Conservation (phyloP, 2,113 vertebrate genomes). For the Lonchura striata region DNA sequence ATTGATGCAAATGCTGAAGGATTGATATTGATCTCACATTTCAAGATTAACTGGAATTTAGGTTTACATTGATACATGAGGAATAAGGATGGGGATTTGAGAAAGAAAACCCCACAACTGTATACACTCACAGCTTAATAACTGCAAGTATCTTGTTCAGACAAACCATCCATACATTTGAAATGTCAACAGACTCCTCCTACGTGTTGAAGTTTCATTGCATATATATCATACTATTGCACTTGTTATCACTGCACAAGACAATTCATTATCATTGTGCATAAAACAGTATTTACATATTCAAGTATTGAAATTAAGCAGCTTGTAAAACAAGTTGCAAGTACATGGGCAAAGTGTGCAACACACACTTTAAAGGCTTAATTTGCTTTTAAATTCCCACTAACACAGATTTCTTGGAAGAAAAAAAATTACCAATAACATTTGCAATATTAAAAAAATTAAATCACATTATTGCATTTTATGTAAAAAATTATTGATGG, state of each 20-base stretch:
- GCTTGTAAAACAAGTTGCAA: neutral
- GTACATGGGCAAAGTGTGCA: neutral
- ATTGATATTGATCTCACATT: neutral
- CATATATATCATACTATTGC: neutral
- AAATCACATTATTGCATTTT: neutral
- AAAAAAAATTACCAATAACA: neutral
- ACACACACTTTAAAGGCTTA: neutral
- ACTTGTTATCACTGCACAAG: neutral
- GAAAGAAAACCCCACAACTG: neutral
- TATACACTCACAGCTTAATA: neutral
- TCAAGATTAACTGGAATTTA: neutral
- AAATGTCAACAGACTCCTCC: neutral
- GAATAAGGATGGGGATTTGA: neutral
- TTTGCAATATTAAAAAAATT: neutral
- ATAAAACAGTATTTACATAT: neutral
- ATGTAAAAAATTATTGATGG: neutral
- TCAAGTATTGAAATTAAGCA: neutral
- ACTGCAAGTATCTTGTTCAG: neutral
- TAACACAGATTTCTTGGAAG: neutral
- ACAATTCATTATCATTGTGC: neutral
- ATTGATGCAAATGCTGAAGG: neutral
- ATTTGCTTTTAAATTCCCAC: neutral
- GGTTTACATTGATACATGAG: neutral
- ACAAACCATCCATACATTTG: neutral
- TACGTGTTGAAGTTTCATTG: neutral